A percentile compares a stretch with the other conserved stretches of the same genome.
Evolutionary conservation across 2,888 invertebrate genomes (phyloP).

Genomic region (Eueremaeus valkanovi): DNA sequence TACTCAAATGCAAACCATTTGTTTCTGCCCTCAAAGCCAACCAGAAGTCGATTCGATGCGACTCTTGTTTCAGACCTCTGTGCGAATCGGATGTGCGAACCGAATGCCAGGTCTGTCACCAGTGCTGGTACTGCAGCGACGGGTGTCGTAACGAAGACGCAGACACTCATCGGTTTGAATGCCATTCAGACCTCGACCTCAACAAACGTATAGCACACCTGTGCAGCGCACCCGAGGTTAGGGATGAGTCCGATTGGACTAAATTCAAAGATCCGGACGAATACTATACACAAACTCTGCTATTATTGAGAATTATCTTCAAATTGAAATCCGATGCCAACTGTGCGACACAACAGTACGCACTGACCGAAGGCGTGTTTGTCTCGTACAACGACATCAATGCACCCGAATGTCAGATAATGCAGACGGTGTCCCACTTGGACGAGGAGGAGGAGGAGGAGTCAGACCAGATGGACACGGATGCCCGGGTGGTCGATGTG

Average conservation of each 20-base stretch:
- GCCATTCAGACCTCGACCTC: background rate
- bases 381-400: background rate
- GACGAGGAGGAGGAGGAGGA: background rate
- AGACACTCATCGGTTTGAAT: background rate
- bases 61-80: background rate
- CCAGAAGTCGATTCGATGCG: background rate
- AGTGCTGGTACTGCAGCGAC: slow-evolving; percentile 8
- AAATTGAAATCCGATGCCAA: background rate
- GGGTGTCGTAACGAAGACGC: background rate
- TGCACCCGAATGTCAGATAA: background rate
- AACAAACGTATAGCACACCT: background rate
- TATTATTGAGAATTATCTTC: background rate
- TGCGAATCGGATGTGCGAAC: background rate
- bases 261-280: slow-evolving; percentile 16
- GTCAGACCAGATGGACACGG: background rate
- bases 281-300: background rate
- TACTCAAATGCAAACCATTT: background rate
- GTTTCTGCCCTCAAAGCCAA: background rate
- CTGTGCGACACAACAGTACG: background rate
- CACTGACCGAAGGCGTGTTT: background rate
- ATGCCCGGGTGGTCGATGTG: background rate
- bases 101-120: background rate
- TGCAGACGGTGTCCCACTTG: background rate
- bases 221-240: background rate
- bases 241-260: slow-evolving; percentile 5